Base-by-base conservation (phyloP, 2,797 vertebrate genomes). In the Tokudaia muenninki region DNA sequence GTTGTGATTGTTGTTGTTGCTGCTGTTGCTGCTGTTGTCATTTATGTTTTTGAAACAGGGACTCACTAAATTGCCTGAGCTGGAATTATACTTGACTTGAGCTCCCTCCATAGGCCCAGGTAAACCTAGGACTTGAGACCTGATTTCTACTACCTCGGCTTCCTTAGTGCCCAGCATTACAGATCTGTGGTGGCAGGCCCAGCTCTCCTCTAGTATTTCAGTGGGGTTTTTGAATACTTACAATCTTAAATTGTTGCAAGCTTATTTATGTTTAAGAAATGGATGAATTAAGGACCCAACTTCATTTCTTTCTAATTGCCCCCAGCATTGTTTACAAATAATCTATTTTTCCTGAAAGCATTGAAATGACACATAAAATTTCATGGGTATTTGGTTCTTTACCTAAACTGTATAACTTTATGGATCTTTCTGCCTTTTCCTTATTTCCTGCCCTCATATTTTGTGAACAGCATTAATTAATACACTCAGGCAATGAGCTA, bases 321-420 rank as follows among this genome's bases (percentile, higher is more conserved):
- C 34, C 44, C 78, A 57, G 44, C 47, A 44, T 34, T 55, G 3
- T 80, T 87, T 74, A 84, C 2, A 74, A 82, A 91, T 92, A 81
- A 74, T 67, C 77, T 87, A 11, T 79, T 92, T 93, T 95, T 92
- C 59, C 80, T 34, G 57, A 10, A 94, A 52, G 47, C 52, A 61
- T 19, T 90, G 37, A 92, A 92, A 61, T 91, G 79, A 17, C 24
- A 65, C 91, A 21, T 81, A 87, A 96, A 90, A 93, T 92, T 80
- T 93, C 3, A 6, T 74, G 52, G 17, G 57, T 80, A 91, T 65
- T 90, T 90, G 31, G 5, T 72, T 92, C 19, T 87, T 22, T 63
- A 93, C 92, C 41, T 91, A 87, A 96, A 86, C 31, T 37, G 37
- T 31, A 16, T 83, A 59, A 94, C 88, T 74, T 63, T 47, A 84